phyloP scores from a whole-genome alignment of 2,113 vertebrate species.

The Sceloporus undulatus region DNA sequence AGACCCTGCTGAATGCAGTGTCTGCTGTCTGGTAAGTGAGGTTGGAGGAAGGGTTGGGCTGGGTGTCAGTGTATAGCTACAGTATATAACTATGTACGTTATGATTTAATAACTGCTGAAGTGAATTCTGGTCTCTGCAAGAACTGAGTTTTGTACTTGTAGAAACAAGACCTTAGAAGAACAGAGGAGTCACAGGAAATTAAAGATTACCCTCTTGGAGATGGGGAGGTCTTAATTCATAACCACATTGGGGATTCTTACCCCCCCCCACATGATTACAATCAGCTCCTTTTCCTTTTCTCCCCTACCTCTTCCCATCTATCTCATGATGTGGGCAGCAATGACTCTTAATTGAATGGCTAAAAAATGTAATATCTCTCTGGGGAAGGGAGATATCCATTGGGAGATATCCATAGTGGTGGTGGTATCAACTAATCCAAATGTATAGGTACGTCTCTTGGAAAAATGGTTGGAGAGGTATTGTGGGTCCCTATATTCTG shows the following conservation, averaged over 20 bases:
- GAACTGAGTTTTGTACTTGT: neutral
- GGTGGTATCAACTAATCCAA: neutral
- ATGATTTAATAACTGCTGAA: neutral
- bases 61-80: too few species aligned
- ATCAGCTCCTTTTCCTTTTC: too few species aligned
- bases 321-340: too few species aligned
- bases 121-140: slow-evolving; percentile 5
- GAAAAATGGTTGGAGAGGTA: neutral
- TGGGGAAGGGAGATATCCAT: neutral
- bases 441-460: too few species aligned
- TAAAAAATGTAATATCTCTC: neutral
- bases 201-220: neutral
- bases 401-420: neutral
- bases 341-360: too few species aligned
- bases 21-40: neutral
- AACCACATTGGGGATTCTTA: too few species aligned
- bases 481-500: neutral
- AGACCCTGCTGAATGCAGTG: too few species aligned
- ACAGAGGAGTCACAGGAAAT: neutral
- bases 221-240: neutral
- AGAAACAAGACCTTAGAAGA: neutral
- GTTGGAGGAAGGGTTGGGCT: neutral
- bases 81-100: too few species aligned
- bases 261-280: too few species aligned
- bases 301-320: too few species aligned